phyloP scores from a whole-genome alignment of 2,888 invertebrate species.

The Aporophyla nigra region DNA sequence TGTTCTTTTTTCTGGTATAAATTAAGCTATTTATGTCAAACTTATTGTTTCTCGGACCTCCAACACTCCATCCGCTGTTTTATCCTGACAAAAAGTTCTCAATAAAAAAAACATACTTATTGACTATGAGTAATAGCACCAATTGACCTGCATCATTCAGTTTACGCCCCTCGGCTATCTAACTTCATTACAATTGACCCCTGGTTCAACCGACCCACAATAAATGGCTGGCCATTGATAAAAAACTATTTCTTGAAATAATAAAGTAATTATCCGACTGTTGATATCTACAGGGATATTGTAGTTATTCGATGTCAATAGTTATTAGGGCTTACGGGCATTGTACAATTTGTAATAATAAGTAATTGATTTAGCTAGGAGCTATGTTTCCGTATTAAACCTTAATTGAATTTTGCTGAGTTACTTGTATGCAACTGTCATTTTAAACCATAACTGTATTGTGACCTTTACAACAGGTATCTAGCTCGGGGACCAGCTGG shows the following conservation, averaged over 20 bases:
- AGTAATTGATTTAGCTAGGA: not conserved
- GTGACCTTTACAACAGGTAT: not conserved
- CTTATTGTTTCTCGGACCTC: not conserved
- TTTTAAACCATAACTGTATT: not conserved
- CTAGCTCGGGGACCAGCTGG: not conserved
- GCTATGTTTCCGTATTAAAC: not conserved
- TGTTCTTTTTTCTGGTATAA: not conserved
- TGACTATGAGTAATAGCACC: conserved; percentile 48
- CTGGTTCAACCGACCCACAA: conserved; percentile 46
- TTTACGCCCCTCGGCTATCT: conserved; percentile 66
- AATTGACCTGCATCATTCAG: conserved; percentile 58
- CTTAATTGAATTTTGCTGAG: conserved; percentile 9
- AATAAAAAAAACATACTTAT: conserved; percentile 26
- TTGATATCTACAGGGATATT: conserved; percentile 6
- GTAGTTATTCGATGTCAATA: conserved; percentile 7
- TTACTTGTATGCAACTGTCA: too few species aligned
- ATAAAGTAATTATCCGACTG: conserved; percentile 12
- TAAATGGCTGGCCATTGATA: conserved; percentile 42
- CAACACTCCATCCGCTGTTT: not conserved
- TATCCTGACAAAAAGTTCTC: not conserved
- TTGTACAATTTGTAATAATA: not conserved
- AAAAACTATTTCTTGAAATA: conserved; percentile 37
- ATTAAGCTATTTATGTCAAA: not conserved
- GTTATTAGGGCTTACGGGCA: not conserved
- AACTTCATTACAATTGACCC: conserved; percentile 66